Base-by-base conservation (phyloP, 2,113 vertebrate genomes). In the Aegithalos caudatus region DNA sequence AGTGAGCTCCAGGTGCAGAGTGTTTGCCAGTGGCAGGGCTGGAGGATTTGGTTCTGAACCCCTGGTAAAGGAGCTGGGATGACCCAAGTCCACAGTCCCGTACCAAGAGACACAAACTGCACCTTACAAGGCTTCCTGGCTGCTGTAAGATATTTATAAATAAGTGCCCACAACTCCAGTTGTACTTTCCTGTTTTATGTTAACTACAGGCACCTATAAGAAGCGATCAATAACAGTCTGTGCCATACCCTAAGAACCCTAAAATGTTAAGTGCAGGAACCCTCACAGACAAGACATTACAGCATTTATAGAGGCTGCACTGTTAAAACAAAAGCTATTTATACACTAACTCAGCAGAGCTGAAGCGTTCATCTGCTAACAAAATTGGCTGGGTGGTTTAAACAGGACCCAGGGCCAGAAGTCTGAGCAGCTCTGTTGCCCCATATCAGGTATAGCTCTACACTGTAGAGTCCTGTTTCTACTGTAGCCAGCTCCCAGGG, bases 181-280 rank as follows among this genome's bases (percentile, higher is more conserved):
- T 76, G 60, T 71, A 19, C 71, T 74, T 90, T 89, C 88, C 80
- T 86, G 80, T 67, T 94, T 91, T 84, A 74, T 37, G 80, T 73
- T 83, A 92, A 91, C 96, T 92, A 70, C 92, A 88, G 90, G 79
- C 95, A 97, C 79, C 88, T 83, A 7, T 70, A 73, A 90, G 92
- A 35, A 88, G 60, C 10, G 0, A 97, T 97, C 94, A 60, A 93
- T 95, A 95, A 45, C 0, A 80, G 94, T 88, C 94, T 95, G 88
- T 83, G 92, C 91, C 92, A 92, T 94, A 81, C 69, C 72, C 86
- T 94, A 67, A 74, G 95, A 94, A 94, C 91, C 94, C 96, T 67
- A 92, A 94, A 94, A 92, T 58, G 71, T 42, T 97, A 94, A 95
- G 86, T 94, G 86, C 95, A 96, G 95, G 95, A 97, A 92, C 91